Percentiles rank a stretch among this genome's conserved stretches.
phyloP scores from a whole-genome alignment of 2,888 invertebrate species.

The Leptura quadrifasciata region DNA sequence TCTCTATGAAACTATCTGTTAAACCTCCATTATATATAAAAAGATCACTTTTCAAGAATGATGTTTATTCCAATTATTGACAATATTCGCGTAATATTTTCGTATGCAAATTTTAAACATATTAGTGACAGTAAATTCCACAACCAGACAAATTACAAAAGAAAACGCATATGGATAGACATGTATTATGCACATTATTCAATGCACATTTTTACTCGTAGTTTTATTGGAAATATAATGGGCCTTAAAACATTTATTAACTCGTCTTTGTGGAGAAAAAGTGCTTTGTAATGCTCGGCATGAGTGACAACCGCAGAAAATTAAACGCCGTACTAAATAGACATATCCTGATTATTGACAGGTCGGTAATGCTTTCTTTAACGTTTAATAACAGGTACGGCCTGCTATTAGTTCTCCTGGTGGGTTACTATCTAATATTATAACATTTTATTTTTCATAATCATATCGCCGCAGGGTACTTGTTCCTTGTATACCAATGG shows the following conservation, averaged over 20 bases:
- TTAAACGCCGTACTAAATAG: conserved; percentile 55
- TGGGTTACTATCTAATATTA: conserved; percentile 22
- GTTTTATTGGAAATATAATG: conserved; percentile 19
- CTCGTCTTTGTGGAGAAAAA: conserved; percentile 40
- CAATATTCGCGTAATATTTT: too few relatives aligned
- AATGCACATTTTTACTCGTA: conserved; percentile 1
- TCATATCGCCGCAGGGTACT: background rate
- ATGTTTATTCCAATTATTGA: too few relatives aligned
- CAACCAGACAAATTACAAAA: background rate
- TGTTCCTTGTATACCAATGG: background rate
- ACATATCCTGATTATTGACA: conserved; percentile 56
- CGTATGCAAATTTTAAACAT: background rate
- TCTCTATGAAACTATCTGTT: too few relatives aligned
- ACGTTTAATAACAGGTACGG: conserved; percentile 32
- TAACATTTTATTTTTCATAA: conserved; percentile 10
- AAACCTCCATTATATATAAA: too few relatives aligned
- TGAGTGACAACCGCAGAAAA: conserved; percentile 57
- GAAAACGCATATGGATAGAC: background rate
- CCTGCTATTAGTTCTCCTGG: conserved; percentile 26
- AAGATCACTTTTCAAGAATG: too few relatives aligned
- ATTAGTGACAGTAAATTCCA: background rate
- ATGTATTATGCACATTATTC: conserved; percentile 1
- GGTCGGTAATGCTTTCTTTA: conserved; percentile 39
- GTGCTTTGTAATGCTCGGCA: conserved; percentile 49
- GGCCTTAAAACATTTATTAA: conserved; percentile 30